These are phyloP conservation scores for Buathra laborator DNA, from an alignment of 2,888 invertebrate species.

Conservation along the genomic window DNA sequence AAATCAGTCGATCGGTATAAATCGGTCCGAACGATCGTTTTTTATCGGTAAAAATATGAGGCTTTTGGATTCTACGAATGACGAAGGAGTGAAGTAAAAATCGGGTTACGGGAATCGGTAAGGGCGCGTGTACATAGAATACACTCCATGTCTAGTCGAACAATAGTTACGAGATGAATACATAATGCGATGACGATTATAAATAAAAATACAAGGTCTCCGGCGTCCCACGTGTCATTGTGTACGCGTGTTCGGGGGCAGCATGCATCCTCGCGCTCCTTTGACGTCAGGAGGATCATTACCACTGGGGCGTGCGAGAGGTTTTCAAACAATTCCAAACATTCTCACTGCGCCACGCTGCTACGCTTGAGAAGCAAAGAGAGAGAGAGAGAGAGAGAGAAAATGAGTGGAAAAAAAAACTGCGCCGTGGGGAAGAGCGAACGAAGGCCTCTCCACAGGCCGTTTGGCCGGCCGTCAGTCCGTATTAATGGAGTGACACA, in stretches of 20 bases:
- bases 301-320: slow-evolving; percentile 69
- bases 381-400: slow-evolving; percentile 65
- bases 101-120: slow-evolving; percentile 19
- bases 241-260: slow-evolving; percentile 23
- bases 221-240: slow-evolving; percentile 49
- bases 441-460: slow-evolving; percentile 65
- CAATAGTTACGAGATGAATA: slow-evolving; percentile 50
- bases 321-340: slow-evolving; percentile 69
- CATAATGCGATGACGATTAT: slow-evolving; percentile 51
- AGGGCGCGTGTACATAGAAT: slow-evolving; percentile 49
- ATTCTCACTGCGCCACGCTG: slow-evolving; percentile 59
- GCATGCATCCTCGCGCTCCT: slow-evolving; percentile 50
- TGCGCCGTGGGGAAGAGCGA: slow-evolving; percentile 58
- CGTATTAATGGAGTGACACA: slow-evolving; percentile 68
- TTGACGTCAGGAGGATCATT: slow-evolving; percentile 73
- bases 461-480: slow-evolving; percentile 63
- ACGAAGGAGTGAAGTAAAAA: slow-evolving; percentile 25
- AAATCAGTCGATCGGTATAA: not conserved
- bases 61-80: not conserved
- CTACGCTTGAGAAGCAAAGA: slow-evolving; percentile 46
- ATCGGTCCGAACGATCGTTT: too few relatives aligned
- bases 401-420: slow-evolving; percentile 40
- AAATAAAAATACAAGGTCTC: slow-evolving; percentile 50
- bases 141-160: slow-evolving; percentile 37
- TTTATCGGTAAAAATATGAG: too few relatives aligned